phyloP scores from a whole-genome alignment of 2,113 vertebrate genomes.

The Notarius quadriscutis region DNA sequence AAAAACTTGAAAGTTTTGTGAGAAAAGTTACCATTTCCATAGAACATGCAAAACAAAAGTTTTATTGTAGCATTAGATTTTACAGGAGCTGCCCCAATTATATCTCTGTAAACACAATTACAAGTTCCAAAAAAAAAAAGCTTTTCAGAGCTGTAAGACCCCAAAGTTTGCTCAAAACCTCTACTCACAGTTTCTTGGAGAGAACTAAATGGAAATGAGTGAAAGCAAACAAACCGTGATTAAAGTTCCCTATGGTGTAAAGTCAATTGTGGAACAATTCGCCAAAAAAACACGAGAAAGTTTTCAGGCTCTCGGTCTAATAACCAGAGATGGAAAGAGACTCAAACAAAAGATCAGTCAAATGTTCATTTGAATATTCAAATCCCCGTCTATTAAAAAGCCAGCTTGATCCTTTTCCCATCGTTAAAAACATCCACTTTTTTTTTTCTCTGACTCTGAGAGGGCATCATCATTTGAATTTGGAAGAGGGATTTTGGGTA shows the following conservation, averaged over 20 bases:
- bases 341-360: conserved; percentile 81
- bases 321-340: conserved; percentile 73
- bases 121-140: background rate
- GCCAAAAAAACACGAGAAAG: conserved; percentile 67
- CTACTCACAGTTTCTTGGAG: conserved; percentile 70
- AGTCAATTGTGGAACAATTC: conserved; percentile 72
- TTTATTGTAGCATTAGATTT: conserved; percentile 41
- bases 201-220: conserved; percentile 74
- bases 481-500: conserved; percentile 46
- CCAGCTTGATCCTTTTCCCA: conserved; percentile 70
- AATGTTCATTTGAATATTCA: conserved; percentile 81
- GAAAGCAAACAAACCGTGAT: conserved; percentile 81
- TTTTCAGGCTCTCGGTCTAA: conserved; percentile 76
- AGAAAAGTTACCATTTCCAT: conserved; percentile 3
- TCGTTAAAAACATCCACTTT: conserved; percentile 63
- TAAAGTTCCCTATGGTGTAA: conserved; percentile 73
- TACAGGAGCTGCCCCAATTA: conserved; percentile 44
- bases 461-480: conserved; percentile 69
- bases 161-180: conserved; percentile 71
- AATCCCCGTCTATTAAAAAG: conserved; percentile 76
- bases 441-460: conserved; percentile 56
- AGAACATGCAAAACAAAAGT: conserved; percentile 30
- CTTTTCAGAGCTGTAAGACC: conserved; percentile 36
- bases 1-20: conserved; percentile 6
- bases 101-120: conserved; percentile 55